Base-by-base conservation (phyloP, 1,140 invertebrate species). In the Drosophila chauvacae region DNA sequence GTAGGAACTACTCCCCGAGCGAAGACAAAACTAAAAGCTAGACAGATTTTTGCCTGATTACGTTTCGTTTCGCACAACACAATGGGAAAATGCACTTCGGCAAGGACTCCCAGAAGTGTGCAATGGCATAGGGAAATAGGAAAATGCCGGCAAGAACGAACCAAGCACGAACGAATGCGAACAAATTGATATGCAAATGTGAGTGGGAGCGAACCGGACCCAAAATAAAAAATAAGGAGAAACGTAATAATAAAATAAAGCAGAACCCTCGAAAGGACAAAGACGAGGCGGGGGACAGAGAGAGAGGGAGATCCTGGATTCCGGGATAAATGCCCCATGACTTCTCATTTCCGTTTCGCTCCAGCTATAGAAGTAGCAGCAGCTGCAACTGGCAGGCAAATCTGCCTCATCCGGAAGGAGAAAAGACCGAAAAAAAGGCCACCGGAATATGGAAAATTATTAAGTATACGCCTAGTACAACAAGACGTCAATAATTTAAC, bases 161-260 rank as follows among this genome's bases (percentile, higher is more conserved):
- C 48, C 57, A 71, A 65, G 74, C 74, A 78, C 69, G 64, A 71
- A 68, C 81, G 81, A 87, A 87, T 87, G 70, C 74, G 69, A 87
- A 88, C 83, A 87, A 87, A 87, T 87, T 87, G 83, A 87, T 88
- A 87, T 87, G 84, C 83, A 87, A 87, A 88, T 87, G 84, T 83
- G 84, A 48, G 55, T 70, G 51, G 20, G 42, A 57, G 56, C 64
- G 56, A 48, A 42, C 63, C 33, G 35, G 39, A 61, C 56, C 47
- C 61, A 57, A 26, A 48, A 26, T 5, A 50, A 30, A 50, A 28
- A 7, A 20, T 18, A n/a, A 4, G 3, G 11, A 18, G 3, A 33
- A 77, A 63, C 59, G 63, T 88, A 80, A 73, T 77, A 88, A 84
- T 84, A 88, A 84, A 80, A 80, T 70, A 90, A 78, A 58, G 71